Evolutionary conservation across 1,140 invertebrate species (phyloP), one percentile per base, ranked within the genome.

Genomic region (Wasmannia auropunctata): DNA sequence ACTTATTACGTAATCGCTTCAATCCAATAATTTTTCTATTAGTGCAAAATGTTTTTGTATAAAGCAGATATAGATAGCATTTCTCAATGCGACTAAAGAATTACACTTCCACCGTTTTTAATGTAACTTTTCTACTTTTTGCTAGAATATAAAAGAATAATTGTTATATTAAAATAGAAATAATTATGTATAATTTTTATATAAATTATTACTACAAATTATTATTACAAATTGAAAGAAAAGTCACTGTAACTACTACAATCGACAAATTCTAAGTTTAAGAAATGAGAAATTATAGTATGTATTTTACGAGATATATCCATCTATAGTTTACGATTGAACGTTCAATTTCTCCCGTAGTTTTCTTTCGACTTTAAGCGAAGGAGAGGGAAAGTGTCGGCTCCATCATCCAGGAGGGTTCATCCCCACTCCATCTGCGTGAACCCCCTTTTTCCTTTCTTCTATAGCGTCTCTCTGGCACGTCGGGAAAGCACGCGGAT

Each of bases 401-500:
- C 31, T 76, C 58, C 60, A 63, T 49, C 60, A 67, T 70, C 46
- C 34, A 25, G 25, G n/a, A 76, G 63, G 31, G 46, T 51, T 31
- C 56, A 76, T 85, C 63, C 43, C 85, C 70, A 19, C 54, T 43
- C 43, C 22, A 77, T 65, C 46, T 63, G n/a, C 51, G 25, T 49
- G 54, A 63, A n/a, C 34, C 43, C 40, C 54, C 37, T 67, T 56
- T 88, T 83, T 62, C 51, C 79, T 43, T 86, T 46, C 67, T 84
- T 69, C 43, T 70, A 60, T 40, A 31, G 60, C 37, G 25, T 69
- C 46, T 86, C 69, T 87, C 74, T 10, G 31, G 28, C 79, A 58
- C 69, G 76, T 69, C 69, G 76, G 76, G 83, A 83, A 87, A 88
- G 62, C 81, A 70, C 76, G 77, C 62, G 80, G 88, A 31, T 86